Percentiles rank a stretch among this genome's conserved stretches.
Evolutionary conservation across 2,888 invertebrate species (phyloP).

Genomic region (Gryllus longicercus): DNA sequence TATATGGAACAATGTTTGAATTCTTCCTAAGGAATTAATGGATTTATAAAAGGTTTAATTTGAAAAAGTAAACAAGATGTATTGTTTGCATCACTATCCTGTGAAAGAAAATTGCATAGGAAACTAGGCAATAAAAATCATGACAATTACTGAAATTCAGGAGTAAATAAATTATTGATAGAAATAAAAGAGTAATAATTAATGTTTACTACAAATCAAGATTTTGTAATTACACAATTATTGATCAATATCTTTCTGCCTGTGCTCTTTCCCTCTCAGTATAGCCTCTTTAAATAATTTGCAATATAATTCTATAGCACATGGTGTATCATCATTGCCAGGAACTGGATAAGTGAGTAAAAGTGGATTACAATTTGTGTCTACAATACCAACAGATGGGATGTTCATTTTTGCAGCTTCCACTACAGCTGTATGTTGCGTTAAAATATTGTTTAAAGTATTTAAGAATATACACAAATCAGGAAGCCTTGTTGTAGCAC

Average conservation of each 20-base stretch:
- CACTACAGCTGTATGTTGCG: conserved; percentile 72
- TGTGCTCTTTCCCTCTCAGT: conserved; percentile 73
- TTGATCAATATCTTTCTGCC: conserved; percentile 51
- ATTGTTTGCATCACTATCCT: no score
- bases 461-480: conserved; percentile 90
- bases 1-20: no score
- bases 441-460: conserved; percentile 74
- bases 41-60: no score
- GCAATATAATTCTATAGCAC: conserved; percentile 80
- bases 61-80: no score
- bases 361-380: conserved; percentile 91
- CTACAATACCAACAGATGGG: conserved; percentile 84
- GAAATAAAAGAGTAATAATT: no score
- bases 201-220: neutral
- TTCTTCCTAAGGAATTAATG: no score
- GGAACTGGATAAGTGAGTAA: conserved; percentile 94
- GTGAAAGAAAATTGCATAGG: no score
- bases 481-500: conserved; percentile 82
- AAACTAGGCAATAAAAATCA: no score
- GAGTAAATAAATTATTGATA: no score
- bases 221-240: neutral
- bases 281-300: conserved; percentile 88
- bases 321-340: conserved; percentile 91
- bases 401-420: conserved; percentile 91
- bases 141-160: no score